Evolutionary conservation across 2,113 vertebrate genomes (phyloP), one percentile per base, ranked within the genome.

Genomic region (Nyctibius bracteatus): DNA sequence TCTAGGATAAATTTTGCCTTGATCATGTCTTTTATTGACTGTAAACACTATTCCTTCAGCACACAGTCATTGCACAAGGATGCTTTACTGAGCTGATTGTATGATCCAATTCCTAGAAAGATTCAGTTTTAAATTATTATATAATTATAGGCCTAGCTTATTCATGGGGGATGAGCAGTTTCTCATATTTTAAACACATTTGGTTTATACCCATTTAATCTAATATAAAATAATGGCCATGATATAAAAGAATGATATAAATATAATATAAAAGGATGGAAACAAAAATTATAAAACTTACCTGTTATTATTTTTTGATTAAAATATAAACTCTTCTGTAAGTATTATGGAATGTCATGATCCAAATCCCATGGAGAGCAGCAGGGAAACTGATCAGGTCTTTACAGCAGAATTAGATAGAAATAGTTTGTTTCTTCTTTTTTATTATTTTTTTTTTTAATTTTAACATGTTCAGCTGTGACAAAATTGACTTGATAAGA

Each of bases 1-100:
- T 63, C 37, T 65, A 39, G 52, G 31, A 47, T 92, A 72, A 49
- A 54, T 88, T 95, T 96, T 95, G 33, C 37, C 58, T 86, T 55
- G 68, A 74, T 87, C 0, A 1, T 75, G 11, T 61, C 24, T 91
- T 95, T 87, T 95, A 79, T 47, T 91, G 67, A 22, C 61, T 43
- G 41, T 47, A 80, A 91, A 71, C 13, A 41, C 39, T 47, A 51
- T 43, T 80, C 25, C 23, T 67, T 82, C 44, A 88, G 63, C 46
- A 37, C 16, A 61, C 27, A 77, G n/a, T 25, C 33, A 78, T 70
- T 65, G 54, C 55, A 70, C 12, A 52, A 57, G 44, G 86, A 61
- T 31, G n/a, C 49, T 92, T 92, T 88, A 47, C 31, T 51, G 25
- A 68, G 43, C 14, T 86, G 47, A 81, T 72, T 58, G 12, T 46